These are phyloP conservation scores for Tokudaia muenninki DNA, from an alignment of 2,797 vertebrate genomes.

Conservation along the genomic window DNA sequence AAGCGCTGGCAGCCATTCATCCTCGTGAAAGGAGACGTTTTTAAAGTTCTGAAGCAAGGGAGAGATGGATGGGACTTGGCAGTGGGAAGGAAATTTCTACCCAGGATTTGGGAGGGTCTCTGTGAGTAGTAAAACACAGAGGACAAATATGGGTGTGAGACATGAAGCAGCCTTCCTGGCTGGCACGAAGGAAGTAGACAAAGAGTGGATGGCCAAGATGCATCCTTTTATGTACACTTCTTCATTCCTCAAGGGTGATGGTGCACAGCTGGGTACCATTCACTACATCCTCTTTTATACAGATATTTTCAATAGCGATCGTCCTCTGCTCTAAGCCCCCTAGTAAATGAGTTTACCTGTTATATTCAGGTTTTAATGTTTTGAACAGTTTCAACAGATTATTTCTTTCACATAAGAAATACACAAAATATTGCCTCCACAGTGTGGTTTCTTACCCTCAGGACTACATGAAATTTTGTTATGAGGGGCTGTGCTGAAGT, in stretches of 20 bases:
- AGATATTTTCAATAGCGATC: slow-evolving; percentile 51
- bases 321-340: slow-evolving; percentile 29
- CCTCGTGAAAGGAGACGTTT: background rate
- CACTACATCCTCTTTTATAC: slow-evolving; percentile 8
- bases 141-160: slow-evolving; percentile 63
- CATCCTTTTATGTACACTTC: slow-evolving; percentile 71
- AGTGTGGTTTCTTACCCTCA: background rate
- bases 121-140: background rate
- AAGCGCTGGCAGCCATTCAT: background rate
- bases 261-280: slow-evolving; percentile 67
- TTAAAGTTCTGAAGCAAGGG: slow-evolving; percentile 7
- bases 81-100: slow-evolving; percentile 29
- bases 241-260: background rate
- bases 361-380: background rate
- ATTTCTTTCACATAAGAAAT: slow-evolving; percentile 2
- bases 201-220: background rate
- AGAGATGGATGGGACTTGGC: slow-evolving; percentile 22
- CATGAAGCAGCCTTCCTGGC: slow-evolving; percentile 1
- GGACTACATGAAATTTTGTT: background rate
- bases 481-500: background rate
- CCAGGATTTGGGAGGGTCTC: slow-evolving; percentile 53
- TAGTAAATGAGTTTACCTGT: background rate
- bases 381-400: slow-evolving; percentile 1
- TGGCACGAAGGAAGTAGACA: background rate
- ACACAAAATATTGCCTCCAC: background rate